A percentile compares a stretch with the other conserved stretches of the same genome.
Evolutionary conservation across 2,888 invertebrate genomes (phyloP).

Genomic region (Cheilosia vernalis): DNA sequence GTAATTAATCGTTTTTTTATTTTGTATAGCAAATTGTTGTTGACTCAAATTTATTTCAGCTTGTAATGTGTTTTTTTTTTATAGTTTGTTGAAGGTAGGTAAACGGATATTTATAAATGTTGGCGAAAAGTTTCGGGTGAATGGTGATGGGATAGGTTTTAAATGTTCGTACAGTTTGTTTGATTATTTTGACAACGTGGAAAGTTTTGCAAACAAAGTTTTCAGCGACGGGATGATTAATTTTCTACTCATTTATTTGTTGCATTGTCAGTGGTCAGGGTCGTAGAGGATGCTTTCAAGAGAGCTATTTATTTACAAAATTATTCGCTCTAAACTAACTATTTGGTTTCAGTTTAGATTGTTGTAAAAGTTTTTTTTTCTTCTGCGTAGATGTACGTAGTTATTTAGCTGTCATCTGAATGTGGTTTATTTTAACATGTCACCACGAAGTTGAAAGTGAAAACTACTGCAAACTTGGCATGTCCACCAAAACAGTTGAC

Average conservation of each 20-base stretch:
- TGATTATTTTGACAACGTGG: not conserved
- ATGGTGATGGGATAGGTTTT: conserved; percentile 1
- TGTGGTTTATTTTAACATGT: too few species aligned
- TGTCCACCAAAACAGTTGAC: too few species aligned
- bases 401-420: not conserved
- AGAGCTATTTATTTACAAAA: not conserved
- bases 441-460: too few species aligned
- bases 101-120: not conserved
- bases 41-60: conserved; percentile 14
- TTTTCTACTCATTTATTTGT: not conserved
- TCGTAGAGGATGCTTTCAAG: not conserved
- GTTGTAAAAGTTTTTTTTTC: not conserved
- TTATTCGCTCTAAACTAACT: not conserved
- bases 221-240: not conserved
- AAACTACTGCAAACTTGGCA: too few species aligned
- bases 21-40: conserved; percentile 1
- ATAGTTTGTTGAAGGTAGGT: not conserved
- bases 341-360: not conserved
- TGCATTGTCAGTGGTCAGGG: not conserved
- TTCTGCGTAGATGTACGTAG: too few species aligned
- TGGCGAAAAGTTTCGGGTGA: not conserved
- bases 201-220: not conserved
- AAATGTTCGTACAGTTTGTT: not conserved
- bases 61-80: not conserved
- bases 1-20: conserved; percentile 9